Percentiles rank a stretch among this genome's conserved stretches.
Evolutionary conservation across 2,888 invertebrate species (phyloP).

Genomic region (Plagodis dolabraria): DNA sequence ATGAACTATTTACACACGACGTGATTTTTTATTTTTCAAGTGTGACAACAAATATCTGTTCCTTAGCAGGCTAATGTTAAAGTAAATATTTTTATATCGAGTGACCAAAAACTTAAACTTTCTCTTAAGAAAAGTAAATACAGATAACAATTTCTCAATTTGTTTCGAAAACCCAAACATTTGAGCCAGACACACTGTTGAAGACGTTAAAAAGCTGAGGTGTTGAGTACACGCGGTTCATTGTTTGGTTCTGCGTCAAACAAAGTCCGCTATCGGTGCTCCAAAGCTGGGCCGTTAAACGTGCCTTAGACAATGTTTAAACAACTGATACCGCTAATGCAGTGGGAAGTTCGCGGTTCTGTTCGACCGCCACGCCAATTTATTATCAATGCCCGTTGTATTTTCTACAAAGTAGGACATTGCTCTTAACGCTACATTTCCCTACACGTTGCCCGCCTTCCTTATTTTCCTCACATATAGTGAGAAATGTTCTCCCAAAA

Average conservation of each 20-base stretch:
- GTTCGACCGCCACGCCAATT: constrained; percentile 42
- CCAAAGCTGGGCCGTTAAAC: constrained; percentile 62
- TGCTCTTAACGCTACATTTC: constrained; percentile 36
- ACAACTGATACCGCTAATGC: constrained; percentile 71
- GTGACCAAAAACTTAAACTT: constrained; percentile 43
- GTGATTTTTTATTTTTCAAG: neutral
- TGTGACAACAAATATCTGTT: constrained; percentile 13
- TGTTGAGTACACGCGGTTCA: constrained; percentile 69
- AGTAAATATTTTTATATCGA: constrained; percentile 40
- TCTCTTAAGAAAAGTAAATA: constrained; percentile 52
- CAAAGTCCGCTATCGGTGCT: constrained; percentile 65
- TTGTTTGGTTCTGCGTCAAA: constrained; percentile 73
- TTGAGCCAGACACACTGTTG: constrained; percentile 57
- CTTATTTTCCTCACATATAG: constrained; percentile 22
- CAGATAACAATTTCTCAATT: constrained; percentile 62
- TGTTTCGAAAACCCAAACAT: constrained; percentile 57
- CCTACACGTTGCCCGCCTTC: constrained; percentile 21
- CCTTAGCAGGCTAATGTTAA: constrained; percentile 29
- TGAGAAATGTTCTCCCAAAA: constrained; percentile 23
- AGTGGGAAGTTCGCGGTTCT: constrained; percentile 57
- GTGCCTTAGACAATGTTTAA: constrained; percentile 49
- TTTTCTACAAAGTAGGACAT: constrained; percentile 36
- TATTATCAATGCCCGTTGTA: constrained; percentile 40
- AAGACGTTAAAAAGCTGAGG: constrained; percentile 73
- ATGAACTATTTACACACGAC: too few relatives aligned